Evolutionary conservation across 2,797 vertebrate species (phyloP), one percentile per base, ranked within the genome.

Genomic region (Potorous gilbertii): DNA sequence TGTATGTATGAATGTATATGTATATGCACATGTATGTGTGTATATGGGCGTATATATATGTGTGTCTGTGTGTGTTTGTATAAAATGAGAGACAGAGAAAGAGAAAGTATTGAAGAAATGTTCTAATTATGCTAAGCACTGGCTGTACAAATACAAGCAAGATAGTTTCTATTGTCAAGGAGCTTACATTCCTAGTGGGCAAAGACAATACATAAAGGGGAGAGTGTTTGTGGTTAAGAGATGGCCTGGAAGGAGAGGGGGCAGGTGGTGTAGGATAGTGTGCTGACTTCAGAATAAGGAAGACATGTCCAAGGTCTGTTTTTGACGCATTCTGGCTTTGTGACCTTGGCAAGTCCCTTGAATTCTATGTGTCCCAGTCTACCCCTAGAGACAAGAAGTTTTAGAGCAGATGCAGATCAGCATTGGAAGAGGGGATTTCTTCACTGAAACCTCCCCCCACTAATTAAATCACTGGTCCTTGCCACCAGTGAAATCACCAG

Each of bases 41-140:
- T 31, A 62, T 29, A 12, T 11, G 5, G 10, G 29, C 5, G 10
- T 1, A 57, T 1, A 29, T 28, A 29, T 4, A 29, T 62, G 16
- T 5, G 31, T 16, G 13, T 0, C 6, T n/a, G 6, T 6, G 4
- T n/a, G 4, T 11, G 2, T n/a, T n/a, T 29, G 14, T 34, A n/a
- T 14, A 31, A n/a, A 10, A 66, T 14, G 34, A 66, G 31, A 62
- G 29, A 62, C 59, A 34, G 57, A 59, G 62, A 66, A n/a, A 66
- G 62, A 66, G 62, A 66, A n/a, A 66, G 34, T n/a, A 66, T 66
- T 62, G n/a, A n/a, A n/a, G n/a, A n/a, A n/a, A 62, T 14, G 59
- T 34, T 31, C 31, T 34, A 13, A 62, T 13, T 14, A 28, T 62
- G 31, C 59, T 62, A 62, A 62, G 59, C 31, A 10, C 2, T 59